Percentiles rank a stretch among this genome's conserved stretches.
Evolutionary conservation across 2,888 invertebrate species (phyloP).

Genomic region (Lithosia quadra): DNA sequence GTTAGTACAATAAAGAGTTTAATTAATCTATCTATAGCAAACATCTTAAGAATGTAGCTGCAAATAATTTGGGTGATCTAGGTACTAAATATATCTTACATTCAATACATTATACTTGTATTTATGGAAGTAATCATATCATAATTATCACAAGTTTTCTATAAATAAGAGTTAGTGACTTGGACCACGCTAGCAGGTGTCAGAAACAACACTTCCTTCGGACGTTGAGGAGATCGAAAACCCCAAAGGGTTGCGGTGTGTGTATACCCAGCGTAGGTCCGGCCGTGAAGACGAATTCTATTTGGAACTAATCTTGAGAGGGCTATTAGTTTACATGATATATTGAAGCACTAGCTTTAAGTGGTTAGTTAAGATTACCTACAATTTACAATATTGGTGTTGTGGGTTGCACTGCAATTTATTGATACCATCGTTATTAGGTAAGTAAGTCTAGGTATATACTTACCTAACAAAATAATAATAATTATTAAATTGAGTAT

Average conservation of each 20-base stretch:
- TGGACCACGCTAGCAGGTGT: conserved; percentile 58
- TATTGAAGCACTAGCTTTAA: conserved; percentile 20
- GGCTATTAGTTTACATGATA: conserved; percentile 24
- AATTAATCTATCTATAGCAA: too few species aligned
- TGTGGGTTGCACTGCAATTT: background rate
- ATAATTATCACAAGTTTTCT: background rate
- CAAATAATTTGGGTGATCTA: too few species aligned
- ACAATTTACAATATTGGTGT: background rate
- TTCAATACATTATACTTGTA: too few species aligned
- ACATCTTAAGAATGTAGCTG: too few species aligned
- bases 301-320: conserved; percentile 32
- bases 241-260: conserved; percentile 55
- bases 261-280: conserved; percentile 64
- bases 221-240: conserved; percentile 55
- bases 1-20: too few species aligned
- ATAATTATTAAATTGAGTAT: too few species aligned
- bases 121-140: too few species aligned
- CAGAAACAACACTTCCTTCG: conserved; percentile 69
- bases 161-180: conserved; percentile 31
- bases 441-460: too few species aligned
- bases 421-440: too few species aligned
- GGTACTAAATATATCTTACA: too few species aligned
- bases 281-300: conserved; percentile 45
- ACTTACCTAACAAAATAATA: too few species aligned
- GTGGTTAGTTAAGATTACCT: conserved; percentile 12